Percentiles rank a stretch among this genome's conserved stretches.
phyloP scores from a whole-genome alignment of 2,888 invertebrate species.

The Anagyrus pseudococci region DNA sequence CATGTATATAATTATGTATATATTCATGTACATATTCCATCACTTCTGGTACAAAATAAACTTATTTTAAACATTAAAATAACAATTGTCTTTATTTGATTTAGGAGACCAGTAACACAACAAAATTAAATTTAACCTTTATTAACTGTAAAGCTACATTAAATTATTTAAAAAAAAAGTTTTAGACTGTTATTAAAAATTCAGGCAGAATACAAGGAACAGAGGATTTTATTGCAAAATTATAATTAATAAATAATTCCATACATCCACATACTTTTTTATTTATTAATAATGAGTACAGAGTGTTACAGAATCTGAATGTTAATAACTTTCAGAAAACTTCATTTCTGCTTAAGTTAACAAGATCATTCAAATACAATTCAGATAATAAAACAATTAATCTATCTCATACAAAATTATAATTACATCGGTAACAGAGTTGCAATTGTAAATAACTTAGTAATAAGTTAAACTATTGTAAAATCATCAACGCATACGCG shows the following conservation, averaged over 20 bases:
- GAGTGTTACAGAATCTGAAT: slow-evolving; percentile 25
- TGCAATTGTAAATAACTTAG: neutral
- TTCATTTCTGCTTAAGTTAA: slow-evolving; percentile 30
- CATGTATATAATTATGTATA: neutral
- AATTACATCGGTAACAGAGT: slow-evolving; percentile 32
- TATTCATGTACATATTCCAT: too few species aligned
- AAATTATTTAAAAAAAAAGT: too few species aligned
- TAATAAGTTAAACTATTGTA: neutral
- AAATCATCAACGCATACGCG: slow-evolving; percentile 14
- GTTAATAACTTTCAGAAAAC: slow-evolving; percentile 17
- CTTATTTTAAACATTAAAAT: too few species aligned
- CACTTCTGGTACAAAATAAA: too few species aligned
- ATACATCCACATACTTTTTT: neutral
- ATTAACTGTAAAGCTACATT: too few species aligned
- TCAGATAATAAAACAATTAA: slow-evolving; percentile 26
- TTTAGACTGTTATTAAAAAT: too few species aligned
- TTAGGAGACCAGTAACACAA: too few species aligned
- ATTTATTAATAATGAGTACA: neutral
- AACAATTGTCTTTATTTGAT: too few species aligned
- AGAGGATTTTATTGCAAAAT: too few species aligned
- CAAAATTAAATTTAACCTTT: too few species aligned
- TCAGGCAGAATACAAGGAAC: too few species aligned
- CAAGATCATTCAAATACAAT: slow-evolving; percentile 33
- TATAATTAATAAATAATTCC: too few species aligned
- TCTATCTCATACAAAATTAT: slow-evolving; percentile 31